Evolutionary conservation across 2,888 invertebrate genomes (phyloP).

Genomic region (Gymnoscelis rufifasciata): DNA sequence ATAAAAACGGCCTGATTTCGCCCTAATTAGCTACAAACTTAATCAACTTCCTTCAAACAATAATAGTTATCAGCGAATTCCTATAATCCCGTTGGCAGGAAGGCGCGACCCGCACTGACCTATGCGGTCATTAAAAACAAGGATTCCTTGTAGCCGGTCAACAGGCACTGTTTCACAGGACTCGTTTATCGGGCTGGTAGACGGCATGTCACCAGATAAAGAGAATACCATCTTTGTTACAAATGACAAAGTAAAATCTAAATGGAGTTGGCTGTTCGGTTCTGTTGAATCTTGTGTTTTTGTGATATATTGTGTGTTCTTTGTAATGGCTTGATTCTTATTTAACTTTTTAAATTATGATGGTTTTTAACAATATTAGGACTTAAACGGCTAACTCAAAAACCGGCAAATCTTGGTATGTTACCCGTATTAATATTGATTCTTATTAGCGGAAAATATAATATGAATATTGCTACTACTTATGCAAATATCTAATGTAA

Average conservation of each 20-base stretch:
- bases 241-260: constrained; percentile 11
- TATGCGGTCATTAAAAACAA: constrained; percentile 55
- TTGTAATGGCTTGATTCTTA: too few species aligned
- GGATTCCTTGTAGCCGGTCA: constrained; percentile 44
- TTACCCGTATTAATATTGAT: too few species aligned
- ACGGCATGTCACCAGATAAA: constrained; percentile 73
- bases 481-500: too few species aligned
- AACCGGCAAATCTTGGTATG: too few species aligned
- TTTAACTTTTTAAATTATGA: too few species aligned
- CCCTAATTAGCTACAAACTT: constrained; percentile 46
- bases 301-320: too few species aligned
- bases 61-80: constrained; percentile 47
- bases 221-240: constrained; percentile 28
- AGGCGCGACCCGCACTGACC: constrained; percentile 58
- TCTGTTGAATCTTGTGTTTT: not conserved
- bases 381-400: too few species aligned
- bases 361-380: too few species aligned
- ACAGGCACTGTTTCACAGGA: constrained; percentile 43
- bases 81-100: constrained; percentile 48
- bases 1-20: too few species aligned
- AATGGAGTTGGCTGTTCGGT: not conserved
- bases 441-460: too few species aligned
- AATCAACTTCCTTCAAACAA: too few species aligned
- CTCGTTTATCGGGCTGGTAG: constrained; percentile 56
- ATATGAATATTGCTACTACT: too few species aligned